Percentiles rank a stretch among this genome's conserved stretches.
phyloP scores from a whole-genome alignment of 2,888 invertebrate species.

The Drosophila percnosoma region DNA sequence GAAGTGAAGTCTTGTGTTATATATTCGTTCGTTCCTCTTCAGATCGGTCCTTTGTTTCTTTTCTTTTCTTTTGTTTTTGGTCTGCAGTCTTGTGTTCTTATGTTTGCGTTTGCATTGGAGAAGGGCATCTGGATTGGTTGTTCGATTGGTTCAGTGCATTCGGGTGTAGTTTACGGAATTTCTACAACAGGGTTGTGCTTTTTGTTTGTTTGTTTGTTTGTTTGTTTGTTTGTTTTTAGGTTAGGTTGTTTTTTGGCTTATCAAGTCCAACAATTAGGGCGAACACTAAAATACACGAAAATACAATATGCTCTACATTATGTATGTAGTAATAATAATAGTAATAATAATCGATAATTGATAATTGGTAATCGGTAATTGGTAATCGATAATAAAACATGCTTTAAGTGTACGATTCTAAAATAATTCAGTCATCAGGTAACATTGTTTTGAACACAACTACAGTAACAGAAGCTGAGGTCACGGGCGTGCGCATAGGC shows the following conservation, averaged over 20 bases:
- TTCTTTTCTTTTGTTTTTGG: neutral
- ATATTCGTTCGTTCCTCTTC: neutral
- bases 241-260: slow-evolving; percentile 37
- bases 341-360: slow-evolving; percentile 45
- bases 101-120: slow-evolving; percentile 34
- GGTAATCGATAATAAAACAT: slow-evolving; percentile 70
- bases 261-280: slow-evolving; percentile 48
- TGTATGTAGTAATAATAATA: slow-evolving; percentile 68
- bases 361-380: slow-evolving; percentile 40
- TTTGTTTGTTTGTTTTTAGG: slow-evolving; percentile 8
- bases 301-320: slow-evolving; percentile 45
- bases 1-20: slow-evolving; percentile 4
- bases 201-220: slow-evolving; percentile 2
- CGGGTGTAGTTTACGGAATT: slow-evolving; percentile 1
- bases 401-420: slow-evolving; percentile 77
- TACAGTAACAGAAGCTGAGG: slow-evolving; percentile 85
- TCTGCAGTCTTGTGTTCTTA: slow-evolving; percentile 50
- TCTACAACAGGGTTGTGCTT: slow-evolving; percentile 8
- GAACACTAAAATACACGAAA: slow-evolving; percentile 53
- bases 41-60: slow-evolving; percentile 4
- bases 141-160: slow-evolving; percentile 26
- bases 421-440: slow-evolving; percentile 85
- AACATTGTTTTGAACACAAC: slow-evolving; percentile 86
- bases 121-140: slow-evolving; percentile 27
- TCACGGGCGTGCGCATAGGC: slow-evolving; percentile 63